Conservation (phyloP, 2,113 vertebrate genomes). For the human (Homo sapiens) region GRCh38 chrX:68345001-68345500, state of each 20-base stretch:
- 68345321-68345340: background rate
- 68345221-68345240: background rate
- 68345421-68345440: background rate
- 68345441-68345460: background rate
- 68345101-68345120: background rate
- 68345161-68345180: background rate
- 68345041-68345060: background rate
- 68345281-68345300: background rate
- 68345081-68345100: background rate
- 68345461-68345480: background rate
- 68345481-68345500: background rate
- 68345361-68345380: background rate
- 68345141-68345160: background rate
- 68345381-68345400: background rate
- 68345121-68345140: background rate
- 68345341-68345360: background rate
- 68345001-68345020: background rate
- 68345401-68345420: background rate
- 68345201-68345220: background rate
- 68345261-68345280: background rate
- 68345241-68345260: background rate
- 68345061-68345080: background rate
- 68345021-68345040: background rate
- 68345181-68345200: background rate
- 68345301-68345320: background rate